Evolutionary conservation across 1,140 invertebrate genomes (phyloP).

Genomic region (Lordiphosa stackelbergi): DNA sequence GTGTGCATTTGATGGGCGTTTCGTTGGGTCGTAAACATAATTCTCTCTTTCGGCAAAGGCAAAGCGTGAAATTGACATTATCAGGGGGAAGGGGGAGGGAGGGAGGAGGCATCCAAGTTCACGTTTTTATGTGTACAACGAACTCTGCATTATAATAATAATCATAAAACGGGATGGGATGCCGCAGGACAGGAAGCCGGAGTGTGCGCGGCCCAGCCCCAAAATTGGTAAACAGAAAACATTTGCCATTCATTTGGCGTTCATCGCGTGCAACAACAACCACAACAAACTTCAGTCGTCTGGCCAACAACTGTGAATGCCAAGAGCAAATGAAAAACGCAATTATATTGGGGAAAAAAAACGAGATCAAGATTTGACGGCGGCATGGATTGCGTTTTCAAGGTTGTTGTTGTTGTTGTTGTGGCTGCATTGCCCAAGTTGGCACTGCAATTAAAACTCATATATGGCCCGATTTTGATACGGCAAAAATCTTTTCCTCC

Average conservation of each 20-base stretch:
- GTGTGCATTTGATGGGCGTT: constrained; percentile 58
- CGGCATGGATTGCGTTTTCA: constrained; percentile 61
- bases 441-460: constrained; percentile 67
- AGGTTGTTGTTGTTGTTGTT: constrained; percentile 55
- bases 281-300: constrained; percentile 3
- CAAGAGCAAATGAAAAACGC: constrained; percentile 59
- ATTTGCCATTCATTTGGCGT: constrained; percentile 62
- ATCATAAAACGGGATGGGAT: constrained; percentile 45
- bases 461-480: constrained; percentile 35
- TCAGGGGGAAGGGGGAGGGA: not conserved
- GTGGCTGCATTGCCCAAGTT: constrained; percentile 64
- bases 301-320: constrained; percentile 43
- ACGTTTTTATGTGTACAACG: constrained; percentile 62
- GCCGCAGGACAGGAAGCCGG: constrained; percentile 43
- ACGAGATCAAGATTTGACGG: constrained; percentile 70
- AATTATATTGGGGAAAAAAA: constrained; percentile 57
- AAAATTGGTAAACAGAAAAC: constrained; percentile 47
- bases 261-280: constrained; percentile 52
- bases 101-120: constrained; percentile 20
- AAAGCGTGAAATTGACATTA: constrained; percentile 66
- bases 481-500: constrained; percentile 34
- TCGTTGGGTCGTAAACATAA: constrained; percentile 64
- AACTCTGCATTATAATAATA: constrained; percentile 51
- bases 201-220: constrained; percentile 28
- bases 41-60: constrained; percentile 31